Conservation (phyloP, 1,140 invertebrate genomes). For the Antheraea pernyi region DNA sequence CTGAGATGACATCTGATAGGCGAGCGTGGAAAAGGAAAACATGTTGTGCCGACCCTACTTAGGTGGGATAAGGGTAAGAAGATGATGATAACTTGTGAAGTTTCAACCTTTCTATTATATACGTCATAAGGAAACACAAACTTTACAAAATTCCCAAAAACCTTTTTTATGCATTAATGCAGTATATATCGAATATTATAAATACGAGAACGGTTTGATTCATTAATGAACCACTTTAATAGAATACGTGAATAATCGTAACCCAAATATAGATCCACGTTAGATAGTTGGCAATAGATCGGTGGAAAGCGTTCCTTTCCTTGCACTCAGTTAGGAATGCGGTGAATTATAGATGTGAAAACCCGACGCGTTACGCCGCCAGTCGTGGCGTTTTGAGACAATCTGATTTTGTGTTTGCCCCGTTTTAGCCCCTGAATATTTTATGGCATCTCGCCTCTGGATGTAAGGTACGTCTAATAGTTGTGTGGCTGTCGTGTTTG, state of each 20-base stretch:
- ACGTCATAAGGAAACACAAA: no score
- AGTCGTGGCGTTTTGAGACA: constrained; percentile 76
- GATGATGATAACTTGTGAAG: no score
- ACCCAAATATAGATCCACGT: constrained; percentile 43
- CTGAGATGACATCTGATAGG: no score
- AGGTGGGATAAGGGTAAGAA: no score
- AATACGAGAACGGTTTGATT: not conserved
- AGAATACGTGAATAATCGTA: not conserved
- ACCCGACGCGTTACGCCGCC: constrained; percentile 50
- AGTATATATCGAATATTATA: not conserved
- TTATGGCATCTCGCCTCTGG: constrained; percentile 61
- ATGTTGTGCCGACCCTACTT: no score
- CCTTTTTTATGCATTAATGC: no score
- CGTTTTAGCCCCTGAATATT: constrained; percentile 72
- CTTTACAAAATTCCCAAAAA: no score
- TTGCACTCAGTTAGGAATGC: constrained; percentile 18
- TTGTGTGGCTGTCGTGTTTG: constrained; percentile 7
- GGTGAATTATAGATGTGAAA: constrained; percentile 72
- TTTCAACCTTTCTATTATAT: no score
- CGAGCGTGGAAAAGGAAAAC: no score
- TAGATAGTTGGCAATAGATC: constrained; percentile 28
- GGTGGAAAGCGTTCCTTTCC: constrained; percentile 43
- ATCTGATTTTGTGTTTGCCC: constrained; percentile 75
- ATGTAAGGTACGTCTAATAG: constrained; percentile 30
- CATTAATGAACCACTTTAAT: not conserved